Evolutionary conservation across 92 coral and sea anemone species (phyloP).

Genomic region (Bergia sp.): DNA sequence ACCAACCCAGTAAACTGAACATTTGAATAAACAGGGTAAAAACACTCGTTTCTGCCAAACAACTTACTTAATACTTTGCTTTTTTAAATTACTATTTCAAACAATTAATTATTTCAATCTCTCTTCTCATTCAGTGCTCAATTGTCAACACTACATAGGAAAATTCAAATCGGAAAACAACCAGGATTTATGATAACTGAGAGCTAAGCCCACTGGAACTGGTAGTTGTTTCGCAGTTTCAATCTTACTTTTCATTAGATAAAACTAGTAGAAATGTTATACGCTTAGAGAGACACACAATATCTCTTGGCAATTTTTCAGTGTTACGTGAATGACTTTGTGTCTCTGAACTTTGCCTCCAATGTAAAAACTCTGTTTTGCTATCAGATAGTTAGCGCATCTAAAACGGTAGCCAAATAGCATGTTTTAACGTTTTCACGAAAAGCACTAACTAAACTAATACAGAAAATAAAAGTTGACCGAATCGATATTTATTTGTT

Average conservation of each 20-base stretch:
- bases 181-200: not conserved
- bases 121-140: not conserved
- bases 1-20: not conserved
- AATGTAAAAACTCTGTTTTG: not conserved
- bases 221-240: not conserved
- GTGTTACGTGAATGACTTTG: not conserved
- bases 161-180: not conserved
- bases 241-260: not conserved
- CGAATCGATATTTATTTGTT: not conserved
- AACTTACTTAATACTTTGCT: not conserved
- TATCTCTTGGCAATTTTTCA: slow-evolving; percentile 22
- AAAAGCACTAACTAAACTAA: not conserved
- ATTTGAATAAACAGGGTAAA: not conserved
- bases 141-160: not conserved
- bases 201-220: not conserved
- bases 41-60: not conserved
- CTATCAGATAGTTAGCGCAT: not conserved
- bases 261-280: not conserved
- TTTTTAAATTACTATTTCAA: too few species aligned
- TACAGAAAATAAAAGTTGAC: not conserved
- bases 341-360: not conserved
- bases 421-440: not conserved
- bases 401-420: not conserved
- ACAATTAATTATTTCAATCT: not conserved
- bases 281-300: too few species aligned